Base-by-base conservation (phyloP, 92 coral and sea anemone genomes). In the Nematostella vectensis region DNA sequence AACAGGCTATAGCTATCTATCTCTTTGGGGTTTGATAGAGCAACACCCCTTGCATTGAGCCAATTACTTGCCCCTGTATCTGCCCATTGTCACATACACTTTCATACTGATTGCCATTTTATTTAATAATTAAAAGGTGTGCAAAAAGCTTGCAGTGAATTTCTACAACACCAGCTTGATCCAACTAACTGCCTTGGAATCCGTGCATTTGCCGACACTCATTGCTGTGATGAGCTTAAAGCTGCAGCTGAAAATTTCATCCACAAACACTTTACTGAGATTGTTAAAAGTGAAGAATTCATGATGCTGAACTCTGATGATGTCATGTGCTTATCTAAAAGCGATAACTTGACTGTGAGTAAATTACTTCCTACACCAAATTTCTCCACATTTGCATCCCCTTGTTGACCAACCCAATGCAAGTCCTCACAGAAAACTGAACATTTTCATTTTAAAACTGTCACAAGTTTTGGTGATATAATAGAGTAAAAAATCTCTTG, bases 151-250 rank as follows among this genome's bases (percentile, higher is more conserved):
- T 91, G 98, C 43, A 85, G 96, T 70, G 82, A 78, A 36, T 91
- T 91, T 43, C 72, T 91, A 30, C 89, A 86, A 37, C 76, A 68
- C 36, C 98, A 85, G 56, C 78, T 91, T 11, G 93, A 91, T 57
- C 93, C 98, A 11, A 71, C 85, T 36, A 91, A 91, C 50, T 91
- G 98, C 55, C 83, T 91, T 48, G 98, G 98, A 0, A 83, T 91
- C 59, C 81, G 67, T 48, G 53, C 67, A 31, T 91, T 91, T 91
- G 98, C 98, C 0, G 98, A 91, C 62, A 79, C 93, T 17, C 98
- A 91, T 61, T 77, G 89, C n/a, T 91, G 98, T 61, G 82, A 82
- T 8, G 74, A 68, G 27, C 71, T 91, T 47, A 74, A 74, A 48
- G 60, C 69, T 47, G 91, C 96, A 2, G 87, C 98, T 2, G 93